Base-by-base conservation (phyloP, 2,113 vertebrate species). In the Pelecanoides urinatrix region DNA sequence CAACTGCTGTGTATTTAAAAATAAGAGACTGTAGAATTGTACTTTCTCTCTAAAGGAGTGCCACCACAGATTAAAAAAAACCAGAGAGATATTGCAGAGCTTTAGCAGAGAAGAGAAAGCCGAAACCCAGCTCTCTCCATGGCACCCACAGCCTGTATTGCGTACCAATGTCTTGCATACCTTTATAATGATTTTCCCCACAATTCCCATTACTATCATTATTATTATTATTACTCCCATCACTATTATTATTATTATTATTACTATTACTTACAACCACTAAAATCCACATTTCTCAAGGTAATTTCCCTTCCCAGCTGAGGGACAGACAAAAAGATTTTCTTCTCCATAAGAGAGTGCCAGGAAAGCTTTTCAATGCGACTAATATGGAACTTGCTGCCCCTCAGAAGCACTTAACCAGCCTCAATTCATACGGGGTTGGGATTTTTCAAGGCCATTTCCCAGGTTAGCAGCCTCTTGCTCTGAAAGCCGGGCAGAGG, bases 381-480 rank as follows among this genome's bases (percentile, higher is more conserved):
- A 34, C 68, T 11, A 15, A 7, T 1, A 2, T 0, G 16, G 58
- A 58, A 62, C 29, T 17, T 7, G 21, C 62, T 30, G 16, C 32
- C 66, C 50, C 65, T 72, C 22, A 18, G 32, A 29, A 72, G 59
- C 40, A 10, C 45, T 68, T 8, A 22, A 22, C 17, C 49, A 29
- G 38, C 27, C 67, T 36, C 78, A 18, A 3, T 8, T 53, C 44
- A 10, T 1, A 11, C 0, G 0, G 13, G 38, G 9, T 2, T 62
- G 25, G 32, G n/a, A 42, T 14, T 16, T 55, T 68, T 50, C 19
- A 42, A 40, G 56, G 81, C 10, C 14, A 10, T 53, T 70, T 85
- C 62, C 27, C 38, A 42, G 7, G 9, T 22, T 25, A 20, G 7
- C 3, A 17, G 18, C n/a, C 50, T 52, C 36, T 18, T 36, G 36